Percentiles rank a stretch among this genome's conserved stretches.
Conservation (phyloP, 2,888 invertebrate species). For the Monopis laevigella region DNA sequence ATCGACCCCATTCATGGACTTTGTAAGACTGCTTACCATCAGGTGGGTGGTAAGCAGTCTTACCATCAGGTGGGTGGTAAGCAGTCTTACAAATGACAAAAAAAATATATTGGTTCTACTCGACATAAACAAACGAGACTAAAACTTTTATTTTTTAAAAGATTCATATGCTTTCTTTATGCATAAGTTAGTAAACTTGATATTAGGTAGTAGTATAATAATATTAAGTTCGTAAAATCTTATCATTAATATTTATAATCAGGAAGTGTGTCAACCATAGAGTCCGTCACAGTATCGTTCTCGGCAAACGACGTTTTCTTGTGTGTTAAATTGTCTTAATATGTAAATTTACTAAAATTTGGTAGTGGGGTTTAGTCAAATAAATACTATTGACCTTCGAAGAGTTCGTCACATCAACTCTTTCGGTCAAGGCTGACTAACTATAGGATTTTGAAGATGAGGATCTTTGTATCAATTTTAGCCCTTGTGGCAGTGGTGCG, state of each 20-base stretch:
- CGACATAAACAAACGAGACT: background rate
- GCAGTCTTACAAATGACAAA: too few species aligned
- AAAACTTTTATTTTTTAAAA: background rate
- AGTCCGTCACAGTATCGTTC: constrained; percentile 1
- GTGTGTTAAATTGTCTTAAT: constrained; percentile 1
- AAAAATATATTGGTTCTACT: background rate
- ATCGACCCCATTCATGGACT: too few species aligned
- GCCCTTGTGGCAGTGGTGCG: constrained; percentile 37
- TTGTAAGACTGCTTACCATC: too few species aligned
- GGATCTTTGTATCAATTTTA: constrained; percentile 39
- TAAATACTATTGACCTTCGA: constrained; percentile 57
- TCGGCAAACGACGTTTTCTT: background rate
- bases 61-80: too few species aligned
- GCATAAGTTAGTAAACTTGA: constrained; percentile 8
- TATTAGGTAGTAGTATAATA: too few species aligned
- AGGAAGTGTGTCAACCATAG: constrained; percentile 10
- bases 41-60: too few species aligned
- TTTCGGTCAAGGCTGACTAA: constrained; percentile 36
- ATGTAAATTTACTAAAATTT: constrained; percentile 9
- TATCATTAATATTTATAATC: constrained; percentile 10
- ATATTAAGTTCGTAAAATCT: background rate
- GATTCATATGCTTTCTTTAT: constrained; percentile 10
- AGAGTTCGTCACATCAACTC: constrained; percentile 45
- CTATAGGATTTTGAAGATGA: constrained; percentile 35
- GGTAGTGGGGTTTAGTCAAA: constrained; percentile 51